Evolutionary conservation across 2,888 invertebrate species (phyloP), one percentile per base, ranked within the genome.

Genomic region (Apotomis capreana): DNA sequence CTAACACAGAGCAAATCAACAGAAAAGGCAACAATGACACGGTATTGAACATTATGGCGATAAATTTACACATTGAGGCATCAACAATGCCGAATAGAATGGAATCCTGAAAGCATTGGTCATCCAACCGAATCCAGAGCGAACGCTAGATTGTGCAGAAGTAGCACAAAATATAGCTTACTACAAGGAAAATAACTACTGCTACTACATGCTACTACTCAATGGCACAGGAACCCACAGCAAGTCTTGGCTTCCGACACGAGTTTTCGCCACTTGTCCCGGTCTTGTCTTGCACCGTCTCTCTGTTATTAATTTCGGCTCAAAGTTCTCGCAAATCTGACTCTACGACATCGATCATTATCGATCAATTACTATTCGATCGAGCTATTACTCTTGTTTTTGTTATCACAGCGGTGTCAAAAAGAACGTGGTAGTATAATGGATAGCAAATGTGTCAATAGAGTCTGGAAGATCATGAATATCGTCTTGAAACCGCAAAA

Each of bases 31-130:
- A 52, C 40, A 49, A 55, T 46, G 68, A 6, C 46, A 46, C 15
- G 36, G 51, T 62, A 69, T 12, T 63, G 62, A n/a, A 55, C 55
- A 57, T 46, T 65, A 58, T 37, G 57, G 51, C 76, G 75, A 79
- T 76, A 74, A 77, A 79, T 82, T 84, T 81, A 80, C 80, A 81
- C 81, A 80, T 81, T 77, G 76, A 78, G 75, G 74, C 37, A 67
- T 70, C 57, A 74, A 84, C 84, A 84, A 86, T 84, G 77, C 81
- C 79, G 77, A 74, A 76, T 78, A 76, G 73, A 83, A 85, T 83
- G 78, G 80, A 81, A 71, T 67, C 37, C 77, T 75, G 46, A 61
- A 74, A 67, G 15, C 54, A 49, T n/a, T 62, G 46, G 15, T 37
- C 68, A 51, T 37, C 59, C 72, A 68, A 68, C 72, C 63, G 52